phyloP scores from a whole-genome alignment of 2,888 invertebrate genomes.

The Hydrotaea cyrtoneurina region DNA sequence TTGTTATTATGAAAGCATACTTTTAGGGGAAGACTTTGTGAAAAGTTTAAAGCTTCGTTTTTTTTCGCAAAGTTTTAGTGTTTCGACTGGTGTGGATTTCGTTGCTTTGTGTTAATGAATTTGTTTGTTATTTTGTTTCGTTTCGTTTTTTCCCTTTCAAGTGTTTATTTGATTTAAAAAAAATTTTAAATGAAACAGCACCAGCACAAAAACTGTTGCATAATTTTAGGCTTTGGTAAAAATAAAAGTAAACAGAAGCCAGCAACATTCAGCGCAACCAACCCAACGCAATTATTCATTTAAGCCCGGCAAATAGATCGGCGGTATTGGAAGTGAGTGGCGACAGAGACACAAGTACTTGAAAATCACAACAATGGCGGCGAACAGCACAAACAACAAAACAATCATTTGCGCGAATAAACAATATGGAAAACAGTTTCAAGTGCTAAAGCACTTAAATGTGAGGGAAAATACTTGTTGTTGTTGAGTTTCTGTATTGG shows the following conservation, averaged over 20 bases:
- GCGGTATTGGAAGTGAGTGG: background rate
- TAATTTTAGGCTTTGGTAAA: constrained; percentile 31
- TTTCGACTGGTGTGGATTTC: background rate
- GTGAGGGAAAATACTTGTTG: constrained; percentile 53
- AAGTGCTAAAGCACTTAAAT: constrained; percentile 63
- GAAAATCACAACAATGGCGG: constrained; percentile 60
- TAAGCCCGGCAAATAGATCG: constrained; percentile 29
- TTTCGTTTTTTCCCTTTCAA: background rate
- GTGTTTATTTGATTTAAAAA: constrained; percentile 24
- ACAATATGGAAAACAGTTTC: constrained; percentile 56
- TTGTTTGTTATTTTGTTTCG: background rate
- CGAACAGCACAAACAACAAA: constrained; percentile 45
- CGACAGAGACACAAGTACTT: constrained; percentile 13
- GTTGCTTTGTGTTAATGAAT: background rate
- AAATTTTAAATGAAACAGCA: constrained; percentile 7
- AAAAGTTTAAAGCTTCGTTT: constrained; percentile 15
- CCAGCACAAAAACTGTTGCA: constrained; percentile 32
- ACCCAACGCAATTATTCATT: constrained; percentile 47
- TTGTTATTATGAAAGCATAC: background rate
- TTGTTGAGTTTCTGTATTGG: background rate
- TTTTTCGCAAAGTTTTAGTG: background rate
- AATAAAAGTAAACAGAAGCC: constrained; percentile 26
- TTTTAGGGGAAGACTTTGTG: background rate
- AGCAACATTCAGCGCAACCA: background rate
- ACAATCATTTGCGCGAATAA: constrained; percentile 57